These are phyloP conservation scores for Pammene aurita DNA, from an alignment of 2,888 invertebrate genomes.

Conservation along the genomic window DNA sequence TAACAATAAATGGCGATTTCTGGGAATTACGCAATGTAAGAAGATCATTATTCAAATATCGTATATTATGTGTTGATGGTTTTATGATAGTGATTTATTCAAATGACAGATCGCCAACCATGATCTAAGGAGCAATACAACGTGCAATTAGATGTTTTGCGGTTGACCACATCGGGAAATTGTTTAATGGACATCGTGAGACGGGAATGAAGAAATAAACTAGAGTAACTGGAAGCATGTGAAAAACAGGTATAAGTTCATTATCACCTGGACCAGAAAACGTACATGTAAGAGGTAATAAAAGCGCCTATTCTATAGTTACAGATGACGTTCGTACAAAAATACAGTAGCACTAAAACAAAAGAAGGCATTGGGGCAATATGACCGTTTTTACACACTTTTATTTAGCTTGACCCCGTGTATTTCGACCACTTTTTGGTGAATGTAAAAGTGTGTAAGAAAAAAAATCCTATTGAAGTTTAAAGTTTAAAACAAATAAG, in stretches of 20 bases:
- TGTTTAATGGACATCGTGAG: constrained; percentile 46
- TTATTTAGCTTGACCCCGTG: too few species aligned
- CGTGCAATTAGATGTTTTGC: constrained; percentile 62
- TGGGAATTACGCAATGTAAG: constrained; percentile 16
- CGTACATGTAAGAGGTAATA: neutral
- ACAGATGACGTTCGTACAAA: neutral
- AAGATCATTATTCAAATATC: constrained; percentile 28
- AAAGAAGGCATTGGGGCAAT: too few species aligned
- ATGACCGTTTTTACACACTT: too few species aligned
- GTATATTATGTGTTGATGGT: constrained; percentile 51
- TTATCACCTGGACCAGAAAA: constrained; percentile 1
- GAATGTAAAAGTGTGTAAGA: too few species aligned
- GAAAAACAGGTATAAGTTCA: neutral
- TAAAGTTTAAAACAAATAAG: too few species aligned
- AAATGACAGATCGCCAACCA: constrained; percentile 54
- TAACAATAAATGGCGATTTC: constrained; percentile 8
- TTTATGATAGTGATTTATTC: constrained; percentile 53
- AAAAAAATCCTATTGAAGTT: too few species aligned
- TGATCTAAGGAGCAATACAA: constrained; percentile 65
- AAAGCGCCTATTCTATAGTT: too few species aligned
- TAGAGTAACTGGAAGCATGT: neutral
- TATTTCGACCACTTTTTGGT: too few species aligned
- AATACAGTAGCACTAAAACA: neutral
- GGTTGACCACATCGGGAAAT: constrained; percentile 57
- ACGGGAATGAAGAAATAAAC: constrained; percentile 40